phyloP scores from a whole-genome alignment of 2,888 invertebrate genomes.

The Monopis laevigella region DNA sequence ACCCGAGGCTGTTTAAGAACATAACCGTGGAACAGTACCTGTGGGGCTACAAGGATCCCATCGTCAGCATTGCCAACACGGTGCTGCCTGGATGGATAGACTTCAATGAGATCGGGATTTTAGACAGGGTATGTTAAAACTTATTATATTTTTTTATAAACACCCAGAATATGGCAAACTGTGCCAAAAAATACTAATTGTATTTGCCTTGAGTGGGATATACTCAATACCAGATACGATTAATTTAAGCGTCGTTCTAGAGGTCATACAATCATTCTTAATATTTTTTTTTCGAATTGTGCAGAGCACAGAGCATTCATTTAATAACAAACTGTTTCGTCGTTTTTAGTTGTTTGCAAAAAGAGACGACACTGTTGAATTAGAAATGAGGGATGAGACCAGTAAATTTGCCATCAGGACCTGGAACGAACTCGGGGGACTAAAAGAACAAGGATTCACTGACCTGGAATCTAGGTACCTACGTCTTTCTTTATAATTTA shows the following conservation, averaged over 20 bases:
- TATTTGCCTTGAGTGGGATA: no score
- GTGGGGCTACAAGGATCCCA: constrained; percentile 85
- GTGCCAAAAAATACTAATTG: no score
- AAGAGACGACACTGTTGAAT: constrained; percentile 33
- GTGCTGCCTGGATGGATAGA: constrained; percentile 82
- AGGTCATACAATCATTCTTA: no score
- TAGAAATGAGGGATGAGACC: constrained; percentile 35
- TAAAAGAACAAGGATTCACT: constrained; percentile 74
- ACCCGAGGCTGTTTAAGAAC: constrained; percentile 72
- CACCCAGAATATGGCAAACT: no score
- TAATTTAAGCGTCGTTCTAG: no score
- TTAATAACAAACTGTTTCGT: no score
- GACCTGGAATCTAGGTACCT: constrained; percentile 45
- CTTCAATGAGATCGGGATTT: constrained; percentile 81
- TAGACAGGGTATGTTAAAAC: constrained; percentile 75
- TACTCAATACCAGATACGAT: no score
- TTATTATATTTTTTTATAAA: no score
- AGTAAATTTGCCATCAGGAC: constrained; percentile 63
- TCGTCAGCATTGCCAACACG: constrained; percentile 77
- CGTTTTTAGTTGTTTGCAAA: constrained; percentile 42
- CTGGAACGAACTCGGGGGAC: constrained; percentile 73
- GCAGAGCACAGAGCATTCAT: no score
- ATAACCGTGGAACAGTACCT: constrained; percentile 76
- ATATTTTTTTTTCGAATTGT: no score
- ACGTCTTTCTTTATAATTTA: no score